Conservation (phyloP, 1,140 invertebrate species). For the Drosophila paulistorum region DNA sequence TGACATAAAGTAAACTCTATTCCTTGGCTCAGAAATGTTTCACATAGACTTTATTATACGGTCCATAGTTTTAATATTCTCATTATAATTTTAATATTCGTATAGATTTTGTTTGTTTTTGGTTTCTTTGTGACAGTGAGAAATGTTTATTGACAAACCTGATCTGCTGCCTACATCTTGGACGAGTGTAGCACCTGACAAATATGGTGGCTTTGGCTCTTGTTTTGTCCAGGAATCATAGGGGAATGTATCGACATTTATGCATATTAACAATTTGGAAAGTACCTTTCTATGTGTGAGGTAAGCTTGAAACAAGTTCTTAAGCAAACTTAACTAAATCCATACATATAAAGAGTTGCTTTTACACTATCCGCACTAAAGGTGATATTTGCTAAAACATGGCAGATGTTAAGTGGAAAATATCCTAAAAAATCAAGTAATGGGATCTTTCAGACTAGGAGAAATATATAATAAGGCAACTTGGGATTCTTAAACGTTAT, state of each 20-base stretch:
- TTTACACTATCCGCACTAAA: neutral
- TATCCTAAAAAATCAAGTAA: too few species aligned
- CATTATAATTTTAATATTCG: conserved; percentile 1
- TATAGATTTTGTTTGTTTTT: neutral
- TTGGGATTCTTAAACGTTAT: too few species aligned
- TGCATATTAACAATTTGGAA: conserved; percentile 32
- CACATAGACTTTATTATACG: too few species aligned
- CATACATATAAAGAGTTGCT: conserved; percentile 33
- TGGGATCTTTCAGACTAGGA: too few species aligned
- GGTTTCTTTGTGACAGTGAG: neutral
- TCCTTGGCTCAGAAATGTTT: too few species aligned
- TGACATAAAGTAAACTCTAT: too few species aligned
- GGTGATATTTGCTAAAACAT: too few species aligned
- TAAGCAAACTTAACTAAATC: conserved; percentile 12
- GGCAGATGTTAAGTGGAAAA: too few species aligned
- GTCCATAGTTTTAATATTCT: too few species aligned
- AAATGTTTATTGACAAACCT: neutral
- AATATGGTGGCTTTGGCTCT: conserved; percentile 14
- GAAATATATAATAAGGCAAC: too few species aligned
- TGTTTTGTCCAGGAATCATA: neutral
- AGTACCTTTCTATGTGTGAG: conserved; percentile 41
- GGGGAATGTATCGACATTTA: neutral
- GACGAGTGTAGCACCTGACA: neutral
- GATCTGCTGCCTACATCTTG: conserved; percentile 6
- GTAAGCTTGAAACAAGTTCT: conserved; percentile 70